phyloP scores from a whole-genome alignment of 2,888 invertebrate genomes.

The Lochmaea crataegi region DNA sequence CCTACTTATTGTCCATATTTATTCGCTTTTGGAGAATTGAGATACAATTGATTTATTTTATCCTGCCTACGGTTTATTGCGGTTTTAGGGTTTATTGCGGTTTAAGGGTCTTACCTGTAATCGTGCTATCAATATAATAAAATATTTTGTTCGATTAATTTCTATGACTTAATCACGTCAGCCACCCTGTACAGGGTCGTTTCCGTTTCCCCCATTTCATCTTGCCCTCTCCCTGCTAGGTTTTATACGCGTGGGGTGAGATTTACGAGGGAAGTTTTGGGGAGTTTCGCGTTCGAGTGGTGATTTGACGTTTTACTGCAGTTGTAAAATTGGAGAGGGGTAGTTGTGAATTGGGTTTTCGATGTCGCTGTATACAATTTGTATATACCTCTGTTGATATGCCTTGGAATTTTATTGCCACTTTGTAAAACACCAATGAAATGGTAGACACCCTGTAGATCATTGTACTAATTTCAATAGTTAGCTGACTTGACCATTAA shows the following conservation, averaged over 20 bases:
- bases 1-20: no score
- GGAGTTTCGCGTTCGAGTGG: constrained; percentile 18
- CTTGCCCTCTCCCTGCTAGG: background rate
- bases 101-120: no score
- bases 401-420: constrained; percentile 5
- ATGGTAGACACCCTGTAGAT: no score
- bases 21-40: no score
- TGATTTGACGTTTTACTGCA: constrained; percentile 24
- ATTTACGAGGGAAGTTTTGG: constrained; percentile 26
- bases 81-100: no score
- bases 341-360: constrained; percentile 18
- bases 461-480: no score
- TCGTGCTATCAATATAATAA: no score
- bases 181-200: constrained; percentile 5
- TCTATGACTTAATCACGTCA: no score
- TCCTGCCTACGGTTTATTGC: no score
- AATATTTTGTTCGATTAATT: no score
- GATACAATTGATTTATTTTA: no score
- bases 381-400: constrained; percentile 14
- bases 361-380: constrained; percentile 4
- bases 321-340: constrained; percentile 18
- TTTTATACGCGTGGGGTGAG: constrained; percentile 19
- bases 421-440: background rate
- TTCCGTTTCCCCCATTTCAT: constrained; percentile 1
- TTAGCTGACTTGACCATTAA: no score